Base-by-base conservation (phyloP, 2,888 invertebrate genomes). In the Diarsia brunnea region DNA sequence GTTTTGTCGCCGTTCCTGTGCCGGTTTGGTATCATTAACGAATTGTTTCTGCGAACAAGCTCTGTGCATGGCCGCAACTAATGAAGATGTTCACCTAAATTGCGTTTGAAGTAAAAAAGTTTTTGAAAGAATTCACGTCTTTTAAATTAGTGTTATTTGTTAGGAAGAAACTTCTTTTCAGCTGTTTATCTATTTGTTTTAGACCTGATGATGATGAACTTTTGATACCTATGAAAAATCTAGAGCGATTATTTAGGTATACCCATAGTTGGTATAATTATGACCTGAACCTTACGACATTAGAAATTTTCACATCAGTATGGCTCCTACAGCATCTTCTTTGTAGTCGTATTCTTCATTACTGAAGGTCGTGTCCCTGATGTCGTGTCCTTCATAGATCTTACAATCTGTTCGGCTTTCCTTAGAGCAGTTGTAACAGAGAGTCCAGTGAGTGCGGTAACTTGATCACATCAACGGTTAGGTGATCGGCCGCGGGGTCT, bases 11-110 rank as follows among this genome's bases (percentile, higher is more conserved):
- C 76, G 73, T 68, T 66, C 27, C 66, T 72, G 75, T 55, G 75
- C 78, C 73, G 87, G 84, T 86, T 87, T 87, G 82, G 87, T 88
- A 84, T 92, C 92, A 91, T 91, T 90, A 90, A 84, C 79, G 82
- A 84, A 87, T 87, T 88, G 84, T 88, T 87, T 85, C 82, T 82
- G 88, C 75, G 82, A 86, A 84, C 75, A 69, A 69, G 70, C 60
- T 64, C 58, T 49, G 72, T 55, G 79, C 82, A 38, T 67, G 78
- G 64, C 51, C 67, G 72, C 27, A 61, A 38, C 75, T 47, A 21
- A 66, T 78, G 79, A 83, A 87, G 75, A 79, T 70, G 82, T 78
- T 72, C 51, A 67, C 60, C 43, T 64, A 73, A 79, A 78, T 63
- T 76, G 27, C 68, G 7, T 73, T 71, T 65, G 64, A 84, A 68